These are phyloP conservation scores for Phocoena sinus DNA, from an alignment of 2,113 vertebrate genomes.

Conservation along the genomic window DNA sequence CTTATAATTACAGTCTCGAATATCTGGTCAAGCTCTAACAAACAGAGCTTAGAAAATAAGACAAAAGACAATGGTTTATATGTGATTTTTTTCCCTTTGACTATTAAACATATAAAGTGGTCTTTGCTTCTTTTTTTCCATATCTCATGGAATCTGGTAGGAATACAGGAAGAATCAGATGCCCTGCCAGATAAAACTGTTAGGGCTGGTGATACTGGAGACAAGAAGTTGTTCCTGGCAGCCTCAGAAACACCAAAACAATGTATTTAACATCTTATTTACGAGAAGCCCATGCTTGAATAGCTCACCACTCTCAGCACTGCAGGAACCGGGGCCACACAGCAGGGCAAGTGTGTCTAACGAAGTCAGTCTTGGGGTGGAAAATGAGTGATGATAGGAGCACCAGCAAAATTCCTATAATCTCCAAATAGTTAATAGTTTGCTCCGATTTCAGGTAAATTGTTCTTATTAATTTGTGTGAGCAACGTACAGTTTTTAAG, in stretches of 20 bases:
- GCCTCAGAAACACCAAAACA: neutral
- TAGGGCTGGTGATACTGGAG: neutral
- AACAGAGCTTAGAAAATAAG: neutral
- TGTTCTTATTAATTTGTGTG: neutral
- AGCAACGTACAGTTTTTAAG: neutral
- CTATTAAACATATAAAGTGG: neutral
- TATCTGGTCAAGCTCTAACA: neutral
- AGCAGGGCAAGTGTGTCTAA: neutral
- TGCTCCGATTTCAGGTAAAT: neutral
- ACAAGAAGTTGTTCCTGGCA: neutral
- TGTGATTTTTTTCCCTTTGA: neutral
- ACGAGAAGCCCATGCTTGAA: neutral
- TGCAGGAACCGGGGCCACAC: neutral
- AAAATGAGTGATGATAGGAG: neutral
- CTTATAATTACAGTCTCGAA: neutral
- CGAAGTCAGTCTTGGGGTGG: neutral
- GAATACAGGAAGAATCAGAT: neutral
- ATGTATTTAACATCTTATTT: neutral
- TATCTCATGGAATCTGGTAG: neutral
- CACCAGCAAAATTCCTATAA: neutral
- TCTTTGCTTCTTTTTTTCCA: neutral
- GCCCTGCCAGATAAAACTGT: neutral
- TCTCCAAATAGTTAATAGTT: neutral
- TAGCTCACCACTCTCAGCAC: neutral
- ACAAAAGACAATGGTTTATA: neutral